Evolutionary conservation across 1,140 invertebrate species (phyloP).

Genomic region (Philopotamus ludificatus): DNA sequence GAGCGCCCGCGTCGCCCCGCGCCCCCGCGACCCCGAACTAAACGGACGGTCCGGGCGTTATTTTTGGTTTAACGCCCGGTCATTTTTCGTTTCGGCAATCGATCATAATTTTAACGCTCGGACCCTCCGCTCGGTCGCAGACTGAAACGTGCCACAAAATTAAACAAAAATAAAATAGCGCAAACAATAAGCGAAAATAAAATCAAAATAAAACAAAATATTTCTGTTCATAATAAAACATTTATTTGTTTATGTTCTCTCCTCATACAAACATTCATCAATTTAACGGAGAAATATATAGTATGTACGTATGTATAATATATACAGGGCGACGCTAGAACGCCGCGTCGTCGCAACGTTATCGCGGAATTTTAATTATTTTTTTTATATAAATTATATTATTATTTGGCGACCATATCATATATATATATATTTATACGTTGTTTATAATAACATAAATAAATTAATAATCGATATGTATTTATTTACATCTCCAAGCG

Average conservation of each 20-base stretch:
- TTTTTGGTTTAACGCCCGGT: slow-evolving; percentile 35
- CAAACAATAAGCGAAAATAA: slow-evolving; percentile 14
- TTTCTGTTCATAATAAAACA: slow-evolving; percentile 42
- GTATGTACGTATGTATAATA: no score
- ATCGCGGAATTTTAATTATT: slow-evolving; percentile 40
- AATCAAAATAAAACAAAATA: slow-evolving; percentile 31
- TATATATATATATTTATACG: no score
- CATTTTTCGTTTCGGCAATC: slow-evolving; percentile 36
- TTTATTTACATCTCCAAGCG: slow-evolving; percentile 40
- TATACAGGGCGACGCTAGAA: slow-evolving; percentile 41
- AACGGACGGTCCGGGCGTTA: slow-evolving; percentile 36
- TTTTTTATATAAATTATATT: slow-evolving; percentile 41
- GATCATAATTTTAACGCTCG: slow-evolving; percentile 26
- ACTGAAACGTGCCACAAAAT: background rate
- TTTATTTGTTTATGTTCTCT: slow-evolving; percentile 41
- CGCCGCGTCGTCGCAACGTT: slow-evolving; percentile 33
- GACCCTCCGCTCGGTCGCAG: background rate
- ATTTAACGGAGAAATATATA: slow-evolving; percentile 36
- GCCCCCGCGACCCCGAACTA: slow-evolving; percentile 10
- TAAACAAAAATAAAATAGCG: slow-evolving; percentile 2
- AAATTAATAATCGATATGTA: slow-evolving; percentile 33
- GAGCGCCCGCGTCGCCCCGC: background rate
- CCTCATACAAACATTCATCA: slow-evolving; percentile 41
- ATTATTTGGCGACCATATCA: slow-evolving; percentile 42
- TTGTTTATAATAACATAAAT: slow-evolving; percentile 39